Evolutionary conservation across 2,797 vertebrate genomes (phyloP), one percentile per base, ranked within the genome.

Genomic region (Thaleichthys pacificus): DNA sequence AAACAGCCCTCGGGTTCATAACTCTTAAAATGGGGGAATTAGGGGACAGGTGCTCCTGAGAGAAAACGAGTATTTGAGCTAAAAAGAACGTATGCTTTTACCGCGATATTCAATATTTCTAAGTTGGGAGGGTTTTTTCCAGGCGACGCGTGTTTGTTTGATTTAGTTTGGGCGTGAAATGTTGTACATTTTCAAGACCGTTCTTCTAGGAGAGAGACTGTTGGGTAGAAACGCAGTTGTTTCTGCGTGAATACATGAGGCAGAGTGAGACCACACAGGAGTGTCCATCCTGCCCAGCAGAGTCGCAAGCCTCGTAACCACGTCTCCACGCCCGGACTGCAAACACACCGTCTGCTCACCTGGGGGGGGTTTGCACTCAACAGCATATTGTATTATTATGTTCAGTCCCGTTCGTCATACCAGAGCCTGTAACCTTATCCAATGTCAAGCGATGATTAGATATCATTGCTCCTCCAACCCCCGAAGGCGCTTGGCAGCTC

Each of bases 1-100:
- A 80, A 76, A 82, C 74, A 58, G 1, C 73, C 73, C 56, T 49
- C 15, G 67, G 72, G 73, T 76, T 80, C 49, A 61, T 12, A 57
- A 75, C 30, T 74, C 54, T 72, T 73, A 65, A 69, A 72, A 32
- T 12, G 30, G 42, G 28, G 65, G 65, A 58, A 77, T 69, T 74
- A 78, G 32, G 61, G 84, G 67, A 66, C 63, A 56, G 56, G 26
- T 35, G 9, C 72, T 87, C 73, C 69, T 75, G 5, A 26, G 71
- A 79, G 74, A 65, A 42, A 77, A 17, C 2, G 63, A 58, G 66
- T 64, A 66, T 60, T 76, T 79, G 24, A 78, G 21, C 76, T 69
- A 68, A 42, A 42, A 42, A 42, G 8, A 42, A 42, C 7, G 32
- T 1, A 51, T 17, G 47, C 19, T 74, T 80, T 72, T 67, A 21